Percentiles rank a stretch among this genome's conserved stretches.
phyloP scores from a whole-genome alignment of 2,888 invertebrate species.

The Caenorhabditis virilis region DNA sequence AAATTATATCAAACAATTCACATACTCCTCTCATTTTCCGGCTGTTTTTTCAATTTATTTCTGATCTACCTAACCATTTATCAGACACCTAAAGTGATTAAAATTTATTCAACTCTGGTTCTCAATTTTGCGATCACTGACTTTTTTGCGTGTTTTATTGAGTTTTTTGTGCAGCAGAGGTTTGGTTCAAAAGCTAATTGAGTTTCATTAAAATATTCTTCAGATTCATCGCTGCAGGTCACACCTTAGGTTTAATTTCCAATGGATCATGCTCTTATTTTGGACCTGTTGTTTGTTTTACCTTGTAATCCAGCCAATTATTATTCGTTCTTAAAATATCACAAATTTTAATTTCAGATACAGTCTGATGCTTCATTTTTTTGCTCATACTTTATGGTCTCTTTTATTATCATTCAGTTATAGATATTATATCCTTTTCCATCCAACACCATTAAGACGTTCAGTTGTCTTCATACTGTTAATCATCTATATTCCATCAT shows the following conservation, averaged over 20 bases:
- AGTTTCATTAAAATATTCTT: no score
- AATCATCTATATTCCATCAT: constrained; percentile 24
- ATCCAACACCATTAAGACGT: constrained; percentile 19
- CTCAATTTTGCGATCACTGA: constrained; percentile 28
- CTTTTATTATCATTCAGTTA: constrained; percentile 29
- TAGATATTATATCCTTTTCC: constrained; percentile 34
- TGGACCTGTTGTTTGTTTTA: no score
- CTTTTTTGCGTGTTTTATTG: constrained; percentile 14
- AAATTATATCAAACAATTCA: no score
- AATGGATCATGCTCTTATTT: constrained; percentile 3
- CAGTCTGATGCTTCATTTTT: constrained; percentile 26
- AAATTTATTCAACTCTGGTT: constrained; percentile 11
- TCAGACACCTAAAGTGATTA: constrained; percentile 12
- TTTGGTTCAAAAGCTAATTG: no score
- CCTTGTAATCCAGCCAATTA: no score
- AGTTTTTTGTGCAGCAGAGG: no score
- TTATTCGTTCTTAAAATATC: no score
- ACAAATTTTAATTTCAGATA: no score
- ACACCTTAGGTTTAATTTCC: constrained; percentile 2
- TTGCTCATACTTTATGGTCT: constrained; percentile 33
- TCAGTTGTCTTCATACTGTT: constrained; percentile 11
- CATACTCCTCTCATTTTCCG: no score
- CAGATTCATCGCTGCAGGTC: constrained; percentile 2
- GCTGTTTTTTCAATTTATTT: constrained; percentile 9
- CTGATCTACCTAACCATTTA: constrained; percentile 10